A percentile compares a stretch with the other conserved stretches of the same genome.
Conservation (phyloP, 2,888 invertebrate species). For the Heliconius ethilla region DNA sequence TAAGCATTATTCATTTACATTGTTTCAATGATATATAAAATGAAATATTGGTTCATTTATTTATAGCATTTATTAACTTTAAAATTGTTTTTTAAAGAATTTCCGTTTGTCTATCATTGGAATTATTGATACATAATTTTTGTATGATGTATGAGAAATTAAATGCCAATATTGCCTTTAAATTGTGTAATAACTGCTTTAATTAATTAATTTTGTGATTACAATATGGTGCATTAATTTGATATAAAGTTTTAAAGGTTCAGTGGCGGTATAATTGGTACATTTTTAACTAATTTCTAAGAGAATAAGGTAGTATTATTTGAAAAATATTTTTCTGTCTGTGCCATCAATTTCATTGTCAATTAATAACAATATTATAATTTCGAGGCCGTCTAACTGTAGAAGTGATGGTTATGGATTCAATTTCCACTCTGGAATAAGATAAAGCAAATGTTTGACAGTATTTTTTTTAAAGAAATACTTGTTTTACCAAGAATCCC, state of each 20-base stretch:
- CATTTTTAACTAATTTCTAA: conserved; percentile 17
- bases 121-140: conserved; percentile 12
- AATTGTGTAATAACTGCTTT: conserved; percentile 42
- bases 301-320: not conserved
- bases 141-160: conserved; percentile 5
- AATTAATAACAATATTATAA: not conserved
- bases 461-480: conserved; percentile 1
- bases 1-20: conserved; percentile 7
- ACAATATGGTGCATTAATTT: conserved; percentile 44
- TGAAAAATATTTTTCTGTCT: not conserved
- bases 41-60: conserved; percentile 2
- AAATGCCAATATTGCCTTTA: conserved; percentile 67
- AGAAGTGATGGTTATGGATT: not conserved
- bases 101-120: conserved; percentile 15
- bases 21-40: conserved; percentile 24
- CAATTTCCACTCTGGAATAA: not conserved
- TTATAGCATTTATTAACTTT: conserved; percentile 1
- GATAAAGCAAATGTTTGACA: not conserved
- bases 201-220: conserved; percentile 41
- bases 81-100: not conserved
- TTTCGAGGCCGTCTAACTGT: not conserved
- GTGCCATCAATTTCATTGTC: conserved; percentile 4
- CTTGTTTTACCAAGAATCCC: not conserved
- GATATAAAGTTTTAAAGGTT: conserved; percentile 61
- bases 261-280: conserved; percentile 18